Percentiles rank a stretch among this genome's conserved stretches.
Conservation (phyloP, 2,113 vertebrate species). For the Lasiurus borealis region DNA sequence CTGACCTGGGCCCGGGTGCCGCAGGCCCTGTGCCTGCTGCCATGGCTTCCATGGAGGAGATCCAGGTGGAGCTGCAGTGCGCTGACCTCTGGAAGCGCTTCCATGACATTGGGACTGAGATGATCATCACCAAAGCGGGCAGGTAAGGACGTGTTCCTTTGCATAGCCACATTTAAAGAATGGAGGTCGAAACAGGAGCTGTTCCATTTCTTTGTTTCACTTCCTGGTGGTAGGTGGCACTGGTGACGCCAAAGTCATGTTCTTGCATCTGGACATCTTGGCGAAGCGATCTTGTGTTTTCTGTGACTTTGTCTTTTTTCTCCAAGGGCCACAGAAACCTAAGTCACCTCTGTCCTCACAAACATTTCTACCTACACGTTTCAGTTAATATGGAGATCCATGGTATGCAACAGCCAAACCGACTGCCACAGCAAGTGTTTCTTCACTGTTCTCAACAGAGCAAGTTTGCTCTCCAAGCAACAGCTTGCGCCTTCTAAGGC, state of each 20-base stretch:
- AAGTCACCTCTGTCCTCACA: not conserved
- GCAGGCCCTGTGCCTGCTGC: conserved; percentile 87
- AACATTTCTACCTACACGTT: not conserved
- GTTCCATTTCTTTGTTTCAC: not conserved
- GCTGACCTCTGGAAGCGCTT: conserved; percentile 99
- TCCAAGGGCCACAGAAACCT: not conserved
- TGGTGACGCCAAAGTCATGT: not conserved
- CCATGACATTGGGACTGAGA: conserved; percentile 99
- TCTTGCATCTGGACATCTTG: not conserved
- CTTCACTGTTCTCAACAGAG: not conserved
- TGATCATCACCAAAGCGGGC: conserved; percentile 99
- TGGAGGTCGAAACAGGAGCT: not conserved
- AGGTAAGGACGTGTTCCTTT: conserved; percentile 88
- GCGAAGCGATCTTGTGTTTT: not conserved
- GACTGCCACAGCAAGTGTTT: not conserved
- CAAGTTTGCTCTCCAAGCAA: not conserved
- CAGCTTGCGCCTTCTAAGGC: not conserved
- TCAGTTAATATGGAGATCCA: not conserved
- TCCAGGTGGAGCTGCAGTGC: conserved; percentile 98
- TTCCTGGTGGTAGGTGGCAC: not conserved
- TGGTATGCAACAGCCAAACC: not conserved
- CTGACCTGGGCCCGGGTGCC: conserved; percentile 89
- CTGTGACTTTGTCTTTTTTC: conserved; percentile 1
- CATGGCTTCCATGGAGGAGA: conserved; percentile 97
- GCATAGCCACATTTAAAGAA: conserved; percentile 6